Evolutionary conservation across 2,113 vertebrate species (phyloP).

Genomic region (Genyomyrus donnyi): DNA sequence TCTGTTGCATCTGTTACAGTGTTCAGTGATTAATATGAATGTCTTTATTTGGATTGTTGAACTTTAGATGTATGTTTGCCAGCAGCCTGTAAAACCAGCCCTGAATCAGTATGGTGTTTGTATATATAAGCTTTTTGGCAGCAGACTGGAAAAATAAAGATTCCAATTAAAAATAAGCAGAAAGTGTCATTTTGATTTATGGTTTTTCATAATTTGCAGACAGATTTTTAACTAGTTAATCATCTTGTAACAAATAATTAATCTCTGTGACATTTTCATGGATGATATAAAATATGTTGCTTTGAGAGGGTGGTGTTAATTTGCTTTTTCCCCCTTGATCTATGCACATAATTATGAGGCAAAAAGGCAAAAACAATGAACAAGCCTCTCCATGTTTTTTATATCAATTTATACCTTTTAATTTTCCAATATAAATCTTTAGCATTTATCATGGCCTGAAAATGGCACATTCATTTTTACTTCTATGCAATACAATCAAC

Average conservation of each 20-base stretch:
- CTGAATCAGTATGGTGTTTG: constrained; percentile 44
- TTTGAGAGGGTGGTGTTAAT: neutral
- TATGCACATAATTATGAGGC: neutral
- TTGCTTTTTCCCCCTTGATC: neutral
- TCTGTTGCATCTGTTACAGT: constrained; percentile 23
- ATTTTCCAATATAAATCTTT: neutral
- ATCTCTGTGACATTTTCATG: neutral
- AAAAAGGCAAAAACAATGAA: neutral
- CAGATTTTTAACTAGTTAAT: neutral
- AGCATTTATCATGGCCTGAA: neutral
- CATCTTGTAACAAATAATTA: neutral
- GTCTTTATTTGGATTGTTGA: constrained; percentile 26
- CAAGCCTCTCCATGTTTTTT: neutral
- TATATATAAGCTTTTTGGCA: constrained; percentile 36
- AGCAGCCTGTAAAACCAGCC: constrained; percentile 27
- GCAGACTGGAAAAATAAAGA: constrained; percentile 46
- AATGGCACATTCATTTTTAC: neutral
- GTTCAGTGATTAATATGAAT: constrained; percentile 26
- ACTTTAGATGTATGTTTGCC: constrained; percentile 35
- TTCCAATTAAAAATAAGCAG: constrained; percentile 26
- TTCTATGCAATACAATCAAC: neutral
- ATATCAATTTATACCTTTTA: neutral
- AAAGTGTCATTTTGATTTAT: neutral
- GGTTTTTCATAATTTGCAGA: neutral
- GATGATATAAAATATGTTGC: neutral